phyloP scores from a whole-genome alignment of 2,888 invertebrate species.

The Abscondita cerata region DNA sequence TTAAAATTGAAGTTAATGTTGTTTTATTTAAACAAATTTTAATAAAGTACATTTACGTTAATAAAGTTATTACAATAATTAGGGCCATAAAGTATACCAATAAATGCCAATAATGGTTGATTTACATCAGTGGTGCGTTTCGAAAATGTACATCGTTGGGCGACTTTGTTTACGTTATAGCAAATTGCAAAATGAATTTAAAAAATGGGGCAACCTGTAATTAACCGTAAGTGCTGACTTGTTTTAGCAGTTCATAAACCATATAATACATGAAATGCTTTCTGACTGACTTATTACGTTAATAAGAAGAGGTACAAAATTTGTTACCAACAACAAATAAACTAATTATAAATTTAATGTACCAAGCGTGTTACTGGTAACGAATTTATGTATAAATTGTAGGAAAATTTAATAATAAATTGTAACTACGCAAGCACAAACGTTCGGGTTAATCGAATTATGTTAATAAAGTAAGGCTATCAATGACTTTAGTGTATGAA shows the following conservation, averaged over 20 bases:
- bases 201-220: background rate
- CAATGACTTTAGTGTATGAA: conserved; percentile 20
- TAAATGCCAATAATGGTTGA: no score
- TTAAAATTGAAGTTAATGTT: no score
- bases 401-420: conserved; percentile 36
- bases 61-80: no score
- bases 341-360: conserved; percentile 44
- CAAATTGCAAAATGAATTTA: no score
- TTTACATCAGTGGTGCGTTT: no score
- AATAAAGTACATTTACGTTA: no score
- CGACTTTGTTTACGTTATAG: no score
- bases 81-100: no score
- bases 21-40: no score
- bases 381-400: conserved; percentile 37
- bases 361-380: conserved; percentile 42
- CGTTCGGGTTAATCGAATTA: conserved; percentile 33
- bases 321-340: conserved; percentile 34
- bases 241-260: conserved; percentile 1
- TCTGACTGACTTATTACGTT: conserved; percentile 15
- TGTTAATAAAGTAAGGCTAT: conserved; percentile 32
- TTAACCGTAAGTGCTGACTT: background rate
- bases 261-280: conserved; percentile 14
- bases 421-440: conserved; percentile 32
- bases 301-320: conserved; percentile 21
- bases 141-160: no score